A percentile compares a stretch with the other conserved stretches of the same genome.
phyloP scores from a whole-genome alignment of 2,113 vertebrate genomes.

The Cynocephalus volans region DNA sequence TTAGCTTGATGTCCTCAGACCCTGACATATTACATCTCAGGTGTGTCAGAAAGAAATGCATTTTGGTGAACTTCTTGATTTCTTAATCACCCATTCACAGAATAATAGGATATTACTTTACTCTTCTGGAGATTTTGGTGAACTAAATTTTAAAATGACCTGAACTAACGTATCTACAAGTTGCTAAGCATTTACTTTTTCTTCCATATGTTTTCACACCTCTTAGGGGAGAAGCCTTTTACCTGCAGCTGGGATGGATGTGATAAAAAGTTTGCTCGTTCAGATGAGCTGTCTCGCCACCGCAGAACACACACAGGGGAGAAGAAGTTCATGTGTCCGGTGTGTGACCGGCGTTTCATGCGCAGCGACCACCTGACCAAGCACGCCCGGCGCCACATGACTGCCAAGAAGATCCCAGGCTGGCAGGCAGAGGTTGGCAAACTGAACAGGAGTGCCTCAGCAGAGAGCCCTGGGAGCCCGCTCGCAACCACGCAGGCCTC shows the following conservation, averaged over 20 bases:
- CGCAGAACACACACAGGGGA: constrained; percentile 98
- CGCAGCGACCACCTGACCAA: constrained; percentile 98
- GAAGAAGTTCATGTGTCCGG: constrained; percentile 96
- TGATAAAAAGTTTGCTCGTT: constrained; percentile 97
- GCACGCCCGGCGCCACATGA: constrained; percentile 95
- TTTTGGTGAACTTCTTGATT: not conserved
- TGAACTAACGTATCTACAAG: rapidly evolving
- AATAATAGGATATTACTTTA: not conserved
- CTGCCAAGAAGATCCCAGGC: constrained; percentile 92
- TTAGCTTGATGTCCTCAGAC: not conserved
- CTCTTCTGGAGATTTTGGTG: not conserved
- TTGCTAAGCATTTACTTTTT: not conserved
- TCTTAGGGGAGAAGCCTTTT: constrained; percentile 98
- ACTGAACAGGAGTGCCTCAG: constrained; percentile 87
- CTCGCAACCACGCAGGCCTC: constrained; percentile 70
- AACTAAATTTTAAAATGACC: rapidly evolving
- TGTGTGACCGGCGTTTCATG: constrained; percentile 98
- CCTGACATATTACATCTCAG: not conserved
- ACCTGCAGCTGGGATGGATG: constrained; percentile 98
- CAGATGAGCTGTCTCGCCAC: constrained; percentile 97
- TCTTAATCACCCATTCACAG: not conserved
- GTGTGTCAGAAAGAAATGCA: not conserved
- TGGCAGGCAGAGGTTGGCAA: constrained; percentile 93
- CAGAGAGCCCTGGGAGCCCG: constrained; percentile 86
- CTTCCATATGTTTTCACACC: not conserved